Evolutionary conservation across 2,113 vertebrate species (phyloP).

Genomic region (Carlito syrichta): DNA sequence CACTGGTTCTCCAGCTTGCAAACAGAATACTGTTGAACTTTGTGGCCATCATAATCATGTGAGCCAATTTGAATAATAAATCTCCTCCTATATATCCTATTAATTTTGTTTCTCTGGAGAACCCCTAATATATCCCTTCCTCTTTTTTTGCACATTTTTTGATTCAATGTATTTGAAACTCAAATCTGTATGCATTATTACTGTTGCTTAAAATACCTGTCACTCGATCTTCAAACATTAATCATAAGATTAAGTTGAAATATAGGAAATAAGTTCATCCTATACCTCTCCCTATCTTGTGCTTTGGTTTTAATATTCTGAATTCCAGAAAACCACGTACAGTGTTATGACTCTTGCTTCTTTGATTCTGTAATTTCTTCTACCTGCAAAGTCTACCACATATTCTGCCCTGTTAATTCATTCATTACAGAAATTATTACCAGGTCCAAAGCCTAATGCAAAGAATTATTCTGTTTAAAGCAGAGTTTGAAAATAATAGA

Average conservation of each 20-base stretch:
- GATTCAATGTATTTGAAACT: background rate
- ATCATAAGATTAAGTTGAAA: background rate
- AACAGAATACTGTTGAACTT: background rate
- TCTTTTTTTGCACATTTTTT: background rate
- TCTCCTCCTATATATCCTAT: background rate
- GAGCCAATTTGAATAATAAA: background rate
- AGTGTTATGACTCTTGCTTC: background rate
- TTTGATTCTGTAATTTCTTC: background rate
- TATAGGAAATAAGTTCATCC: background rate
- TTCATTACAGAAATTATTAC: slow-evolving; percentile 12
- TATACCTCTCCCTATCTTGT: background rate
- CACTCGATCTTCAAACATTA: background rate
- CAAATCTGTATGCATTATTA: background rate
- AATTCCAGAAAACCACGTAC: background rate
- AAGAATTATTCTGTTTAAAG: slow-evolving; percentile 31
- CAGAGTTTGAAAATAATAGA: slow-evolving; percentile 11
- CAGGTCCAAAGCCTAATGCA: background rate
- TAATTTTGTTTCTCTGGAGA: background rate
- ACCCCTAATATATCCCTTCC: background rate
- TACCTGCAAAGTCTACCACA: background rate
- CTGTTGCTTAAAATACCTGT: background rate
- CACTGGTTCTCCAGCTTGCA: background rate
- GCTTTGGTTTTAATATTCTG: background rate
- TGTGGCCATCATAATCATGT: background rate
- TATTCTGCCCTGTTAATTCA: background rate